Conservation (phyloP, 2,888 invertebrate genomes). For the Volucella inanis region DNA sequence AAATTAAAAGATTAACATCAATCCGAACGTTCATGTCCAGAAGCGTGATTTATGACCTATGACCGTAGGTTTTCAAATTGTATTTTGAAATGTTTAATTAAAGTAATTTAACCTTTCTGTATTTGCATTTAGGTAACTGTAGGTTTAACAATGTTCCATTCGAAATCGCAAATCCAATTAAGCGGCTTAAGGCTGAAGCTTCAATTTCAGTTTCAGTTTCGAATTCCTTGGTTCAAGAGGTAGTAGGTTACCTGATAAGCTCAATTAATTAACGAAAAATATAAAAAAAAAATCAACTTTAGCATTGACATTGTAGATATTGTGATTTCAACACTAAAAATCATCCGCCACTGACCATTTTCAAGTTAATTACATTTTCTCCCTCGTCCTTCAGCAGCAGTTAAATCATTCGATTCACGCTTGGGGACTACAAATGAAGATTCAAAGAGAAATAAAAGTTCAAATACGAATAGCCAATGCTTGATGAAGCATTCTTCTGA, state of each 20-base stretch:
- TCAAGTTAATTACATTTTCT: constrained; percentile 18
- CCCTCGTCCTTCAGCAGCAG: background rate
- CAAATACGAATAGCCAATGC: no score
- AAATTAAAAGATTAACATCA: constrained; percentile 13
- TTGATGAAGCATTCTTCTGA: no score
- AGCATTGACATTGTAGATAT: constrained; percentile 38
- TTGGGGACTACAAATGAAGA: constrained; percentile 21
- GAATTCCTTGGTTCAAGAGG: no score
- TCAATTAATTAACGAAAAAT: constrained; percentile 9
- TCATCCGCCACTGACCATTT: constrained; percentile 27
- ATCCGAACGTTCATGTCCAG: background rate
- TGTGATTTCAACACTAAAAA: background rate
- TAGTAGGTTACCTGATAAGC: background rate
- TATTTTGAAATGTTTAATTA: constrained; percentile 46
- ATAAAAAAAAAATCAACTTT: background rate
- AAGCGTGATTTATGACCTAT: constrained; percentile 2
- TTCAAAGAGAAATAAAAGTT: background rate
- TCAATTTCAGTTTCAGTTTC: background rate
- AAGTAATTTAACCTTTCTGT: constrained; percentile 6
- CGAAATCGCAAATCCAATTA: constrained; percentile 14
- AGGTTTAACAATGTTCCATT: background rate
- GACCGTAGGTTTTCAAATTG: constrained; percentile 17
- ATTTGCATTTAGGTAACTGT: background rate
- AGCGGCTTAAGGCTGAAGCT: background rate
- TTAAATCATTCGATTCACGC: constrained; percentile 22